These are phyloP conservation scores for Gobionotothen gibberifrons DNA, from an alignment of 2,797 vertebrate species.

Conservation along the genomic window DNA sequence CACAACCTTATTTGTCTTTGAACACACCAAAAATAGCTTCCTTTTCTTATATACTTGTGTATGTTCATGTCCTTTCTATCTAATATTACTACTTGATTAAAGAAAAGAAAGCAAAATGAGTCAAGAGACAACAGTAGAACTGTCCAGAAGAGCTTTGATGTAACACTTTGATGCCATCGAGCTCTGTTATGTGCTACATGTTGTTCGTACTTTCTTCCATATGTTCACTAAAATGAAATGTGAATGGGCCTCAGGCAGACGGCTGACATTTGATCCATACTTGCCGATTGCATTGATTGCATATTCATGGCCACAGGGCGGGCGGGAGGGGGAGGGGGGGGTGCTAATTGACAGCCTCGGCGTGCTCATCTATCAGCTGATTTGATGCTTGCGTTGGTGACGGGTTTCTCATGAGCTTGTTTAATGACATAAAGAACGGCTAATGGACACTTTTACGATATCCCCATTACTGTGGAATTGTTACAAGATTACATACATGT, in stretches of 20 bases:
- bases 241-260: conserved; percentile 48
- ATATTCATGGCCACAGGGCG: conserved; percentile 53
- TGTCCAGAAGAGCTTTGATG: conserved; percentile 20
- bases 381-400: conserved; percentile 52
- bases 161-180: conserved; percentile 17
- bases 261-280: conserved; percentile 62
- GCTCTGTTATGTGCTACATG: conserved; percentile 3
- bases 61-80: not conserved
- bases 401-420: conserved; percentile 55
- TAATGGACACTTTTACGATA: conserved; percentile 68
- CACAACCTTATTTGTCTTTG: not conserved
- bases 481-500: conserved; percentile 69
- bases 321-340: not conserved
- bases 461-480: conserved; percentile 62
- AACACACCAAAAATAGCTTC: not conserved
- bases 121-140: not conserved
- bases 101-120: not conserved
- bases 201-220: conserved; percentile 19
- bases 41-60: not conserved
- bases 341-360: conserved; percentile 65
- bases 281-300: conserved; percentile 59
- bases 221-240: conserved; percentile 14
- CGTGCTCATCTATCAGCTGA: conserved; percentile 65
- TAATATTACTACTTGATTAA: not conserved
- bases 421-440: conserved; percentile 65